Conservation (phyloP, 2,113 vertebrate species). For the Tragelaphus strepsiceros region DNA sequence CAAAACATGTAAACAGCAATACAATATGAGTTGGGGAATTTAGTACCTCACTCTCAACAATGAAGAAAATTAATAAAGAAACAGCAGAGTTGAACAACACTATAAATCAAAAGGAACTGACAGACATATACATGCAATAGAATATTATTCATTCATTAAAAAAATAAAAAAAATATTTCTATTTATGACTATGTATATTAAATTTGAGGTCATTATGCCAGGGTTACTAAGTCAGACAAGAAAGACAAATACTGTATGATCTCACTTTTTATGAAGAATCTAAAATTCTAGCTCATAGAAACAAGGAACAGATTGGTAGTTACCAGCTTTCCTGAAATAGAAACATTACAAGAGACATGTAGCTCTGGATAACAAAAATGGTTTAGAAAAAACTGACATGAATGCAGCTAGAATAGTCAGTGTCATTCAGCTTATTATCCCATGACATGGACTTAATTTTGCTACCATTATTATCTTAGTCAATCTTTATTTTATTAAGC, state of each 20-base stretch:
- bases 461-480: neutral
- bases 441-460: neutral
- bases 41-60: neutral
- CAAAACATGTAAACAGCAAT: neutral
- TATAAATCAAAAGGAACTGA: neutral
- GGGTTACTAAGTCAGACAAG: neutral
- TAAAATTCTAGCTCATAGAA: neutral
- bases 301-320: neutral
- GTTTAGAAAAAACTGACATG: neutral
- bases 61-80: neutral
- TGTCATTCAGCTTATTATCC: neutral
- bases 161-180: neutral
- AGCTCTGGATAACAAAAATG: neutral
- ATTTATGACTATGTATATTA: neutral
- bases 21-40: neutral
- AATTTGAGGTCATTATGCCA: neutral
- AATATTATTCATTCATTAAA: neutral
- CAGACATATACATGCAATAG: neutral
- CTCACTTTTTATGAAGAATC: neutral
- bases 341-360: neutral
- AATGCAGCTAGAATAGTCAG: neutral
- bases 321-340: neutral
- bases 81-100: neutral
- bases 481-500: neutral
- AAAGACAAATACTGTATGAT: neutral